Evolutionary conservation across 1,140 invertebrate species (phyloP).

Genomic region (Pinna nobilis): DNA sequence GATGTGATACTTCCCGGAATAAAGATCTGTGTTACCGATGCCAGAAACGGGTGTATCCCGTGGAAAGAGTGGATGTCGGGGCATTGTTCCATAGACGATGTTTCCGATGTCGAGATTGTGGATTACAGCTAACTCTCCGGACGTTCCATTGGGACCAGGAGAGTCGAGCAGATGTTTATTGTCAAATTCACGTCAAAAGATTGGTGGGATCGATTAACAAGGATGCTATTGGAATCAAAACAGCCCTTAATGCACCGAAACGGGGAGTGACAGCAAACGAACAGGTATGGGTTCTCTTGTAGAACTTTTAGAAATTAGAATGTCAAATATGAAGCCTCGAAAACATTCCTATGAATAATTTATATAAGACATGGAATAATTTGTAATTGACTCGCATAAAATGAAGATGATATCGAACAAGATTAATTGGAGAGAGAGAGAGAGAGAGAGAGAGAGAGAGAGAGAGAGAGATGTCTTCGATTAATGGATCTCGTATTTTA

Average conservation of each 20-base stretch:
- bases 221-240: constrained; percentile 66
- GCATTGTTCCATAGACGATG: constrained; percentile 69
- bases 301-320: neutral
- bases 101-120: constrained; percentile 67
- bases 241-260: constrained; percentile 67
- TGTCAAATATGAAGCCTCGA: too few relatives aligned
- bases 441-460: too few relatives aligned
- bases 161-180: constrained; percentile 68
- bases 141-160: constrained; percentile 69
- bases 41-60: constrained; percentile 69
- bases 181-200: constrained; percentile 67
- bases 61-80: constrained; percentile 71
- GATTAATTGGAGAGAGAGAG: too few relatives aligned
- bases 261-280: constrained; percentile 49
- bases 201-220: constrained; percentile 63
- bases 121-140: constrained; percentile 65
- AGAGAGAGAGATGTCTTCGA: too few relatives aligned
- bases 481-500: too few relatives aligned
- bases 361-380: too few relatives aligned
- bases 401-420: too few relatives aligned
- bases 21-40: constrained; percentile 68
- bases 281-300: constrained; percentile 68
- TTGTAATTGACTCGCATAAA: too few relatives aligned
- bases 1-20: constrained; percentile 42
- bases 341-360: too few relatives aligned